Base-by-base conservation (phyloP, 1,140 invertebrate genomes). In the Cardiocondyla obscurior region DNA sequence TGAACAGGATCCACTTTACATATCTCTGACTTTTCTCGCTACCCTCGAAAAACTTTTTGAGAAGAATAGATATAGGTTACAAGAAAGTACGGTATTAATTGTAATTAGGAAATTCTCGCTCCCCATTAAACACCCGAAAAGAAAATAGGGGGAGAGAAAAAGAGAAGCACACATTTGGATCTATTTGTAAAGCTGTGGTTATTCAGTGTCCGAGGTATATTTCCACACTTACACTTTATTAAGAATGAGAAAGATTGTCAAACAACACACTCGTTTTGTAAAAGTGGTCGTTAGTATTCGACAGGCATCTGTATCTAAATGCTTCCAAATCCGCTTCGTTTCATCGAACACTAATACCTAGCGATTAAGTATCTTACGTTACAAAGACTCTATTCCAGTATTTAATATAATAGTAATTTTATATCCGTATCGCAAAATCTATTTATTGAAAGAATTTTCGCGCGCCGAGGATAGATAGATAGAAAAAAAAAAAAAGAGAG, bases 341-440 rank as follows among this genome's bases (percentile, higher is more conserved):
- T 87, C 85, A 87, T 86, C 74, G 85, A 87, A 87, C 82, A 84
- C 77, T 77, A 67, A 86, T 72, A 62, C 58, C 83, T 87, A 87
- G 86, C 70, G 64, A 73, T 84, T 87, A 87, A 87, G 86, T 87
- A 73, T 79, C 74, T 69, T 87, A 87, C 82, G 85, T 87, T 87
- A 87, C 60, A 76, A 87, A 84, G 58, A 84, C 86, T 84, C 83
- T 87, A 87, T 87, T 87, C 86, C 86, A 87, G 64, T 87, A 87
- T 84, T 87, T 87, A 87, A 87, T 86, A 83, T 87, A 87, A 87
- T 87, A 87, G 86, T 87, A 87, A 87, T 87, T 87, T 87, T 87
- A 87, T 87, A 87, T 87, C 86, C 85, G 85, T 87, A 74, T 86
- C 85, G 84, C 84, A 83, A 85, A 82, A 83, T 77, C 72, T 83